Evolutionary conservation across 2,797 vertebrate genomes (phyloP).

Genomic region (Lates japonicus): DNA sequence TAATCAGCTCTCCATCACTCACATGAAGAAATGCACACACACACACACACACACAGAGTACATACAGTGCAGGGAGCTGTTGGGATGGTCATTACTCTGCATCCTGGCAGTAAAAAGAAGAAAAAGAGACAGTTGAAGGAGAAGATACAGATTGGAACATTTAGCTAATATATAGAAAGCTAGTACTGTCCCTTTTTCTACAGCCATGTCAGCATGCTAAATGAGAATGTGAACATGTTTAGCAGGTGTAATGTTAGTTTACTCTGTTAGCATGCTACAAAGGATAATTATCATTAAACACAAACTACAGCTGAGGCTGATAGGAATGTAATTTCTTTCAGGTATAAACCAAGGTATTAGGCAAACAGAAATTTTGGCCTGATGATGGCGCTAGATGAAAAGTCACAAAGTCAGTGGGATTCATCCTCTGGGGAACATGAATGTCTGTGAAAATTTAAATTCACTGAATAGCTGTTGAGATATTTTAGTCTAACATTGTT

Average conservation of each 20-base stretch:
- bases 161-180: slow-evolving; percentile 13
- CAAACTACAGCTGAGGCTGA: not conserved
- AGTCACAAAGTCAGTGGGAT: not conserved
- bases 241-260: not conserved
- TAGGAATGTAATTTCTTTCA: not conserved
- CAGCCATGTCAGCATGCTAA: not conserved
- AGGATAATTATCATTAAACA: not conserved
- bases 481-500: not conserved
- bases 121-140: slow-evolving; percentile 33
- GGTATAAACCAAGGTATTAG: too few relatives aligned
- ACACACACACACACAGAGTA: slow-evolving; percentile 17
- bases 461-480: not conserved
- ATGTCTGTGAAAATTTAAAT: not conserved
- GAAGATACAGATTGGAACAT: slow-evolving; percentile 6
- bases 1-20: slow-evolving; percentile 94
- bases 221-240: not conserved
- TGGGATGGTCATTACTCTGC: slow-evolving; percentile 78
- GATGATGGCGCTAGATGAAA: not conserved
- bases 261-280: not conserved
- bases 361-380: not conserved
- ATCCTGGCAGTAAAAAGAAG: slow-evolving; percentile 83
- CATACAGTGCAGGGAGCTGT: slow-evolving; percentile 42
- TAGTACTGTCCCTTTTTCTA: not conserved
- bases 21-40: slow-evolving; percentile 27
- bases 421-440: not conserved